Base-by-base conservation (phyloP, 2,113 vertebrate species). In the Himantopus leucocephalus region DNA sequence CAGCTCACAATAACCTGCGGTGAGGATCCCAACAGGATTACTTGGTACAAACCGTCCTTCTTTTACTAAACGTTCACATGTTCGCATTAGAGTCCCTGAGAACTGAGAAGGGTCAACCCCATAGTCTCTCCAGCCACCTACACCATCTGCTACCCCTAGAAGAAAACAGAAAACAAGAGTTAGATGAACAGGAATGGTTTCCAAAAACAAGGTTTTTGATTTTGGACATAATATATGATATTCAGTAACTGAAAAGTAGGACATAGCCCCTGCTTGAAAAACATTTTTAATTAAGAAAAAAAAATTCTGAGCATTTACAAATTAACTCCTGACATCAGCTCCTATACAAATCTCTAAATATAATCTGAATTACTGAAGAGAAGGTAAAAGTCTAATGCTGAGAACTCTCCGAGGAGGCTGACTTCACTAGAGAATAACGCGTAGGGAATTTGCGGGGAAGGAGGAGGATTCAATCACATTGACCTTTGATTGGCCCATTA, bases 81-180 rank as follows among this genome's bases (percentile, higher is more conserved):
- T 99, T 95, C 98, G 98, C 99, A 99, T 99, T 43, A 99, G 98
- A 92, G 99, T 99, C 97, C 99, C 99, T 84, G 99, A 99, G 98
- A 99, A 99, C 98, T 99, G 99, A 88, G 99, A 99, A 2, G 99
- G 99, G 96, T 99, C 99, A 12, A 99, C 99, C 12, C 99, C 99
- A 27, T 99, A 99, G 98, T 99, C 99, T 78, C 99, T 98, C 99
- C 99, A 99, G 95, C 99, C 99, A 34, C 99, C 99, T 4, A 99
- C 99, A 6, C 99, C 99, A 96, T 99, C 99, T 41, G 99, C 99
- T 58, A 99, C 99, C 29, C 99, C 99, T 99, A 91, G 71, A 77
- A 92, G 85, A 60, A 58, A 92, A 71, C 22, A 95, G 45, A 92
- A 74, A 77, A n/a, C 3, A 7, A 45, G 1, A 32, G 71, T 94